Evolutionary conservation across 2,797 vertebrate genomes (phyloP).

Genomic region (Bovichtus diacanthus): DNA sequence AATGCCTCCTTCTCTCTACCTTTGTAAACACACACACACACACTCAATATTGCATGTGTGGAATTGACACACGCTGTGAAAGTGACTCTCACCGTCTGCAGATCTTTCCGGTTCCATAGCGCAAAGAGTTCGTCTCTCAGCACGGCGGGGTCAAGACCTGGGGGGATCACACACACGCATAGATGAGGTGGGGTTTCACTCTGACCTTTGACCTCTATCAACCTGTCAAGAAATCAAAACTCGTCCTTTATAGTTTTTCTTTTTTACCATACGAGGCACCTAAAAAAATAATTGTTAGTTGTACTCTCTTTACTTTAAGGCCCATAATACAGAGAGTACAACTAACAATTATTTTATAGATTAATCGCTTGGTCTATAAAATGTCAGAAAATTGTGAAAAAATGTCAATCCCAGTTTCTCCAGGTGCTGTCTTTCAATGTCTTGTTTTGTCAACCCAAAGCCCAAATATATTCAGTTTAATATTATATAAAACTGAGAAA

Average conservation of each 20-base stretch:
- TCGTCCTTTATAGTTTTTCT: background rate
- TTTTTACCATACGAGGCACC: background rate
- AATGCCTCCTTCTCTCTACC: constrained; percentile 32
- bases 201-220: constrained; percentile 63
- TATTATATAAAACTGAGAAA: no score
- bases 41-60: constrained; percentile 36
- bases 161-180: constrained; percentile 26
- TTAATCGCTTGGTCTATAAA: no score
- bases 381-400: no score
- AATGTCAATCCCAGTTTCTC: no score
- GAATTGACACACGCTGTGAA: constrained; percentile 50
- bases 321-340: background rate
- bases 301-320: background rate
- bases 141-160: constrained; percentile 78
- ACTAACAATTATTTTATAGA: no score
- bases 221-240: constrained; percentile 50
- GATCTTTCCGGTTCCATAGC: constrained; percentile 79
- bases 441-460: no score
- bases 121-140: constrained; percentile 77
- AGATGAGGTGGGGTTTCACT: constrained; percentile 66
- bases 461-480: no score
- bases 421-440: no score
- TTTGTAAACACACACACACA: constrained; percentile 33
- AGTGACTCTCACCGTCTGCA: constrained; percentile 78
- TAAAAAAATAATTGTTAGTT: no score